Conservation (phyloP, 37 sponge, comb jelly and placozoan species). For the Ephydatia muelleri region DNA sequence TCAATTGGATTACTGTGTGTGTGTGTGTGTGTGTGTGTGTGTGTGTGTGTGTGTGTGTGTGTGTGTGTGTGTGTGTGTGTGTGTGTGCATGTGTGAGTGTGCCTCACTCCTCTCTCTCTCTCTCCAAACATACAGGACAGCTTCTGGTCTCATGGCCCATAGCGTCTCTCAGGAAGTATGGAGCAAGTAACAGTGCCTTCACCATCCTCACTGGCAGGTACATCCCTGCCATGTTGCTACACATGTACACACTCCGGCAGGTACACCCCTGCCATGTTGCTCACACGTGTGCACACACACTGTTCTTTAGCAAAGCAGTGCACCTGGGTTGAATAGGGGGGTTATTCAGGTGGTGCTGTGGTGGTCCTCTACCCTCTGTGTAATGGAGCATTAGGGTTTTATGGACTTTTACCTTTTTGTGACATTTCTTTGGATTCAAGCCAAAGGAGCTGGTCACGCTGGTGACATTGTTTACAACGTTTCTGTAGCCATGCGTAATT, state of each 20-base stretch:
- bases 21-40: background rate
- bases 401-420: background rate
- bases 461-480: background rate
- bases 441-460: too few relatives aligned
- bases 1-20: background rate
- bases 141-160: constrained; percentile 67
- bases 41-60: background rate
- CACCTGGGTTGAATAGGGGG: background rate
- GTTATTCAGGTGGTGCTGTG: background rate
- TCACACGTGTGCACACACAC: background rate
- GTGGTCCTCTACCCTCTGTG: background rate
- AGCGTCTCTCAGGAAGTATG: constrained; percentile 67
- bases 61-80: background rate
- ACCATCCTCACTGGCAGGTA: constrained; percentile 79
- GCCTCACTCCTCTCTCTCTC: background rate
- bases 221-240: background rate
- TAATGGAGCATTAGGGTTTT: background rate
- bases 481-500: background rate
- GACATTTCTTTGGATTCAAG: too few relatives aligned
- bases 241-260: constrained; percentile 37
- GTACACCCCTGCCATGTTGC: background rate
- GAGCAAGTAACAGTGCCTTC: constrained; percentile 69
- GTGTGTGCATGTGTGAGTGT: too few relatives aligned
- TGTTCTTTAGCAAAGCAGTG: background rate
- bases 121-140: constrained; percentile 34